Conservation (phyloP, 2,888 invertebrate species). For the Oligia latruncula region DNA sequence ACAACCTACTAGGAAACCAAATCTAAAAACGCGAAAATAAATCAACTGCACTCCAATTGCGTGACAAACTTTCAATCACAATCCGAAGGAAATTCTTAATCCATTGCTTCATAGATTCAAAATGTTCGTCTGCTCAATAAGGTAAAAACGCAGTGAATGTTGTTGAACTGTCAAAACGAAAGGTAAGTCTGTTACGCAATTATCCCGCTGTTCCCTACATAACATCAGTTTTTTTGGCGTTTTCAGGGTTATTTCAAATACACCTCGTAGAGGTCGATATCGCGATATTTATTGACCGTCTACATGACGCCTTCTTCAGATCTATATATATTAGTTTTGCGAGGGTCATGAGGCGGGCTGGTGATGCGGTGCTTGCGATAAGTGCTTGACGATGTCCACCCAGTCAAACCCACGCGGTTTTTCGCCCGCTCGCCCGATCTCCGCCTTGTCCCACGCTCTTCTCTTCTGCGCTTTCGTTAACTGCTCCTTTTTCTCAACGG, state of each 20-base stretch:
- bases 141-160: not conserved
- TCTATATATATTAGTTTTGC: conserved; percentile 6
- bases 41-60: not conserved
- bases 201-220: not conserved
- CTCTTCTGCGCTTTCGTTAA: conserved; percentile 98
- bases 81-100: not conserved
- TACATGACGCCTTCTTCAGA: not conserved
- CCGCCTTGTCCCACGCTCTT: conserved; percentile 95
- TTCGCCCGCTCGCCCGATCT: conserved; percentile 94
- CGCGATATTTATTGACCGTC: conserved; percentile 12
- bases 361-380: conserved; percentile 92
- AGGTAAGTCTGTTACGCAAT: not conserved
- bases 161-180: not conserved
- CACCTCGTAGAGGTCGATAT: not conserved
- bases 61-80: too few species aligned
- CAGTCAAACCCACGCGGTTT: conserved; percentile 97
- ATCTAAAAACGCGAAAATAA: not conserved
- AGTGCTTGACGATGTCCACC: conserved; percentile 98
- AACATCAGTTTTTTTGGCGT: not conserved
- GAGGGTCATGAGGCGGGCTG: conserved; percentile 79
- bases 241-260: not conserved
- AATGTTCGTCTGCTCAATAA: not conserved
- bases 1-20: not conserved
- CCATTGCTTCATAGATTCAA: not conserved
- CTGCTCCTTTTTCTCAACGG: conserved; percentile 93